Percentiles rank a stretch among this genome's conserved stretches.
Conservation (phyloP, 1,140 invertebrate genomes). For the Elysia chlorotica region DNA sequence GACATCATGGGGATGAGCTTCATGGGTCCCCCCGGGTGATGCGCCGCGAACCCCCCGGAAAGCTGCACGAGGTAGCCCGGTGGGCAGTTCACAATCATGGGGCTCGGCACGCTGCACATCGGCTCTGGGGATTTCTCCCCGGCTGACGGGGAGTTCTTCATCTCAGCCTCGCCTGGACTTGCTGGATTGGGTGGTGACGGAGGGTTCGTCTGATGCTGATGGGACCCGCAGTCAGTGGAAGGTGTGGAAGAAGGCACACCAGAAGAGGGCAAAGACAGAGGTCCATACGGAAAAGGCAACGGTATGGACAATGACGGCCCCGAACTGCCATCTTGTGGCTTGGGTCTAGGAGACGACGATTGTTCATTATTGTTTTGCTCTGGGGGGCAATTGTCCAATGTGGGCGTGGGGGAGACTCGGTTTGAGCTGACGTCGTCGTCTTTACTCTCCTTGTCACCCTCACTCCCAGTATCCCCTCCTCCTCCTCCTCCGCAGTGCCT, state of each 20-base stretch:
- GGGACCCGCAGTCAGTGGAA: neutral
- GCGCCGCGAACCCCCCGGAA: constrained; percentile 20
- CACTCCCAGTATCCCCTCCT: neutral
- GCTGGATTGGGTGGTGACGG: too few relatives aligned
- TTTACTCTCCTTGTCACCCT: neutral
- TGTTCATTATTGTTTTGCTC: too few relatives aligned
- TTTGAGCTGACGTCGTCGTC: neutral
- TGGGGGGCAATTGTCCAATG: too few relatives aligned
- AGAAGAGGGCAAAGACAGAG: neutral
- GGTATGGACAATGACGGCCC: neutral
- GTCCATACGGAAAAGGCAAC: neutral
- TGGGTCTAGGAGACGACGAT: too few relatives aligned
- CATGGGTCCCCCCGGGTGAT: constrained; percentile 15
- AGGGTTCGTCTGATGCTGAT: too few relatives aligned
- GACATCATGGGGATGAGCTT: constrained; percentile 30
- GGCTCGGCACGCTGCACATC: constrained; percentile 3
- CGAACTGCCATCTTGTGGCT: too few relatives aligned
- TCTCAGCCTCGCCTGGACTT: too few relatives aligned
- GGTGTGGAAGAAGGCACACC: neutral
- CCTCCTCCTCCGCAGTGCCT: neutral
- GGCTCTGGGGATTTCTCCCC: too few relatives aligned
- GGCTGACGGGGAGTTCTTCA: neutral
- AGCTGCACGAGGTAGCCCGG: constrained; percentile 27
- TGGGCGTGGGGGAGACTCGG: too few relatives aligned
- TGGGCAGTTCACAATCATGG: constrained; percentile 19